A percentile compares a stretch with the other conserved stretches of the same genome.
phyloP scores from a whole-genome alignment of 2,888 invertebrate genomes.

The Lycaena phlaeas region DNA sequence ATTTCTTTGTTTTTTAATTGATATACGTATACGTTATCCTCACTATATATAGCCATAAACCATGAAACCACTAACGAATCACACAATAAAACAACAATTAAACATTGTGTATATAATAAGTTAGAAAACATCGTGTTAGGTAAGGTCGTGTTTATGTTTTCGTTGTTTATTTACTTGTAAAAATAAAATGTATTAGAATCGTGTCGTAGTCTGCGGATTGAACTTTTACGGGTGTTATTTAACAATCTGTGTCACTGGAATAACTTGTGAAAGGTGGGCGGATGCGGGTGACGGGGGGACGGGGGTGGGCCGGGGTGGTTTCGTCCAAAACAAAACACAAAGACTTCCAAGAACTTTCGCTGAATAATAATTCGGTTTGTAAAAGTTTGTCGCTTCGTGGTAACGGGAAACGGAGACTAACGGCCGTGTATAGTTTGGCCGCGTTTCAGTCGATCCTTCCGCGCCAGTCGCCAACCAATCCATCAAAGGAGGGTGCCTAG shows the following conservation, averaged over 20 bases:
- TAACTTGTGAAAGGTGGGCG: constrained; percentile 33
- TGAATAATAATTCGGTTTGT: constrained; percentile 56
- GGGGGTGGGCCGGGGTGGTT: constrained; percentile 30
- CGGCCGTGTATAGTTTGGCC: constrained; percentile 52
- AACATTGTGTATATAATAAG: no score
- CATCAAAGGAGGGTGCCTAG: constrained; percentile 68
- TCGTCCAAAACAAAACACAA: constrained; percentile 53
- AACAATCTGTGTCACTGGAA: constrained; percentile 38
- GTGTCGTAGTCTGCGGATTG: constrained; percentile 20
- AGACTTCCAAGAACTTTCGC: constrained; percentile 60
- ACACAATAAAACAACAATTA: no score
- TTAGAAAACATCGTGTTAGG: no score
- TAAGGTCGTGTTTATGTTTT: no score
- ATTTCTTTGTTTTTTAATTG: no score
- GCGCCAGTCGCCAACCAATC: constrained; percentile 69
- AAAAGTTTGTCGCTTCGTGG: constrained; percentile 53
- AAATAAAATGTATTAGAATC: constrained; percentile 13
- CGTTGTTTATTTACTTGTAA: background rate
- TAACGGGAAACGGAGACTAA: constrained; percentile 60
- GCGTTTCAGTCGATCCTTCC: constrained; percentile 64
- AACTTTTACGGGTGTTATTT: constrained; percentile 27
- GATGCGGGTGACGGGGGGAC: no score
- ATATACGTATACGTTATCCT: no score
- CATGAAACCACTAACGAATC: no score
- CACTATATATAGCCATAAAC: no score